These are phyloP conservation scores for Atopsyche davidsoni DNA, from an alignment of 1,140 invertebrate species.

Conservation along the genomic window DNA sequence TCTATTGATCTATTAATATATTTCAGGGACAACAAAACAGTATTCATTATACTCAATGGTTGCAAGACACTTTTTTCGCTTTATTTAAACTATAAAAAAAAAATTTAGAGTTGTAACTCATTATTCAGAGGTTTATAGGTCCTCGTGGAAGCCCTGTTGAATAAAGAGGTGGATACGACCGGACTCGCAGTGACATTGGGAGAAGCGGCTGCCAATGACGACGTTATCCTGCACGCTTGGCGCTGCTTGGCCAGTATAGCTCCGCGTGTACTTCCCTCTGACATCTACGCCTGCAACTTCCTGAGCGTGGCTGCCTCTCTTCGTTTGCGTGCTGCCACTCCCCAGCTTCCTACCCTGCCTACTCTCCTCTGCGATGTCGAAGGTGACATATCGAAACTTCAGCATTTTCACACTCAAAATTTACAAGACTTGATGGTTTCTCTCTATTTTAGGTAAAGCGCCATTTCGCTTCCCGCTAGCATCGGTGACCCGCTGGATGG, in stretches of 20 bases:
- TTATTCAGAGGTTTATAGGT: constrained; percentile 34
- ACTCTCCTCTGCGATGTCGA: neutral
- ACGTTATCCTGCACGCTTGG: constrained; percentile 57
- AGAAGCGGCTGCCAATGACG: constrained; percentile 57
- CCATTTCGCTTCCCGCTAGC: constrained; percentile 40
- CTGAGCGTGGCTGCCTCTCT: constrained; percentile 55
- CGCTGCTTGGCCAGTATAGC: constrained; percentile 51
- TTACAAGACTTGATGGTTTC: constrained; percentile 5
- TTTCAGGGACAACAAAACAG: neutral
- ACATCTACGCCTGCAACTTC: constrained; percentile 64
- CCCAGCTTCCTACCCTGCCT: no score
- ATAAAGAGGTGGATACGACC: constrained; percentile 47
- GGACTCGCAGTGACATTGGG: constrained; percentile 53
- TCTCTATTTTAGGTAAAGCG: constrained; percentile 33
- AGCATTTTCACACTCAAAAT: constrained; percentile 1
- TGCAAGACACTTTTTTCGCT: neutral
- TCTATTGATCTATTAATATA: neutral
- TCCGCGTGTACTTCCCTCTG: constrained; percentile 47
- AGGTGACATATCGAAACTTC: neutral
- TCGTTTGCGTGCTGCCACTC: constrained; percentile 1
- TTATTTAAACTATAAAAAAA: neutral
- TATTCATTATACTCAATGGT: neutral
- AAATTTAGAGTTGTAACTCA: constrained; percentile 30
- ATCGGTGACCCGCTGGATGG: constrained; percentile 47
- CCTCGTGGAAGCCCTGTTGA: constrained; percentile 53